Base-by-base conservation (phyloP, 2,888 invertebrate species). In the Stenotaenia linearis region DNA sequence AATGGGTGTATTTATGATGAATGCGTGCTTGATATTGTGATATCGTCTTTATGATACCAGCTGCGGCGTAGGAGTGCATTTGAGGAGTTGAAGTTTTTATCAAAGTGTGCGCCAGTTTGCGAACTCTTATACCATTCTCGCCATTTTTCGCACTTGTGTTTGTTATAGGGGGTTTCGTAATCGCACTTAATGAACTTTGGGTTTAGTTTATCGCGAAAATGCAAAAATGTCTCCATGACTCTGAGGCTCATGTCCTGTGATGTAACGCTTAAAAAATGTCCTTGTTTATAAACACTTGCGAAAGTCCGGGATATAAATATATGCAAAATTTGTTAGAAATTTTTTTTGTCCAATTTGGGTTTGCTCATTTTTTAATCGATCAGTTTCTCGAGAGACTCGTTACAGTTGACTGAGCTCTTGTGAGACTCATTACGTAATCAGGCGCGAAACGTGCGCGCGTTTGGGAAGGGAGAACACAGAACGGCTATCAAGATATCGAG, bases 391-490 rank as follows among this genome's bases (percentile, higher is more conserved):
- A 18, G 56, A 56, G 56, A 56, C 6, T 61, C 25, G 61, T 61
- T 25, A 25, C 61, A 15, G 21, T 23, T 28, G 28, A 61, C 61
- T 61, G 61, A 61, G 61, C 28, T 61, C 25, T 23, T 25, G 61
- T 12, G 61, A 61, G 61, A 61, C 61, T 61, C 61, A 61, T 61
- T 61, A 61, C 61, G 61, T 61, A 61, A 61, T 61, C 61, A 61
- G 61, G 61, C 61, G 61, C 61, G 61, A 61, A 61, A 23, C 61
- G 61, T 61, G 61, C 28, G 28, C 61, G 61, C 61, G 21, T 28
- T 61, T 7, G 61, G 61, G 45, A 61, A 28, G 28, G 61, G 28
- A 28, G 28, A 61, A 61, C 23, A 25, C 61, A 61, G 25, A 28
- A 28, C 61, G 28, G 61, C 61, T 25, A 61, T 61, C 61, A 61